Evolutionary conservation across 2,888 invertebrate species (phyloP), one percentile per base, ranked within the genome.

Genomic region (Auanema sp.): DNA sequence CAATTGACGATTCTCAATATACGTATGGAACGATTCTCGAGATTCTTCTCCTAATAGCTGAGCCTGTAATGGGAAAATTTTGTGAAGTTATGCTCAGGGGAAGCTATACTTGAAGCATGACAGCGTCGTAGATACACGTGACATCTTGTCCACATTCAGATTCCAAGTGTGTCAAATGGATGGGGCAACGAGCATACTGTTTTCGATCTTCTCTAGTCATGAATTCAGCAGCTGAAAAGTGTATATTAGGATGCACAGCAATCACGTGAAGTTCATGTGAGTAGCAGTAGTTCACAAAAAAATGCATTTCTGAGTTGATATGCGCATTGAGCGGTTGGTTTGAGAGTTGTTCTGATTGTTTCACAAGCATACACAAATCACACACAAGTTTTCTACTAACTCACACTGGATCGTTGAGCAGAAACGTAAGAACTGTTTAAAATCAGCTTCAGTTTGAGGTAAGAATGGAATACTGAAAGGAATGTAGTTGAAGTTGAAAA

Each of bases 81-180:
- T 18, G 33, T 21, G n/a, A 18, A 24, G 3, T 18, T 6, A 21
- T 52, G 52, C 16, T n/a, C 12, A 43, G 50, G 23, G 18, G 14
- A 16, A 6, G 6, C 3, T 21, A 2, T 18, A 68, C 68, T 60
- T 69, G 69, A 10, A 69, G 66, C 51, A 59, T 60, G 6, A 65
- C 51, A 10, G 64, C 59, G n/a, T 69, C 61, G 52, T 54, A 69
- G 24, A 69, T 41, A 60, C 69, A 69, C 0, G 69, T 42, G 6
- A 59, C 66, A 33, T 69, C 69, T 8, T 47, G 44, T n/a, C 51
- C 55, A 42, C 69, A 69, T 18, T 53, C 55, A 12, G 51, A 21
- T 21, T 66, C 66, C 11, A 69, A n/a, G 1, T 42, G n/a, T 10
- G 25, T 47, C 18, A 64, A 24, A 23, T 64, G 58, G 4, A 40